phyloP scores from a whole-genome alignment of 1,140 invertebrate species.

The Manduca sexta region DNA sequence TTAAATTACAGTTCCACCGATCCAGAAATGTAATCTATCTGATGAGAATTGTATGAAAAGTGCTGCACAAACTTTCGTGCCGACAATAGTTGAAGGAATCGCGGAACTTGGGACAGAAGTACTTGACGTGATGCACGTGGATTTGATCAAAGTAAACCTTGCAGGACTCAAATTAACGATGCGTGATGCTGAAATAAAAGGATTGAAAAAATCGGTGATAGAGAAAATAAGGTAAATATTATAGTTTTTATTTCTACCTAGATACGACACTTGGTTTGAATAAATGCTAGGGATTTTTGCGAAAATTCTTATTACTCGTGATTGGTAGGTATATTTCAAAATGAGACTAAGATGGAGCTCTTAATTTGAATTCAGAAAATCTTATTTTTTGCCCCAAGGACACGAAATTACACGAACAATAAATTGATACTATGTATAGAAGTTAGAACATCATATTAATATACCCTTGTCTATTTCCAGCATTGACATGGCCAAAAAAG shows the following conservation, averaged over 20 bases:
- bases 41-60: conserved; percentile 23
- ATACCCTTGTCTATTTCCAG: conserved; percentile 21
- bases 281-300: too few relatives aligned
- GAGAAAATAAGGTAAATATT: conserved; percentile 32
- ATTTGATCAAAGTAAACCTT: conserved; percentile 27
- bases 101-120: conserved; percentile 25
- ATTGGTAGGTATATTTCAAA: too few relatives aligned
- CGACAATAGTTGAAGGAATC: conserved; percentile 22
- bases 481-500: conserved; percentile 28
- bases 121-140: conserved; percentile 28
- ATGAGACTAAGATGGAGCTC: too few relatives aligned
- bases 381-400: too few relatives aligned
- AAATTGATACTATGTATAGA: too few relatives aligned
- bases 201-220: conserved; percentile 26
- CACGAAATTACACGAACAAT: too few relatives aligned
- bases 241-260: too few relatives aligned
- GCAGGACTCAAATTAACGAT: conserved; percentile 32
- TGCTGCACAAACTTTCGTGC: conserved; percentile 19
- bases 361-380: too few relatives aligned
- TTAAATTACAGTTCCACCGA: conserved; percentile 23
- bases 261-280: too few relatives aligned
- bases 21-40: conserved; percentile 26
- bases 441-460: too few relatives aligned
- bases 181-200: conserved; percentile 22
- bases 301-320: too few relatives aligned